phyloP scores from a whole-genome alignment of 2,113 vertebrate species.

The Alectura lathami region DNA sequence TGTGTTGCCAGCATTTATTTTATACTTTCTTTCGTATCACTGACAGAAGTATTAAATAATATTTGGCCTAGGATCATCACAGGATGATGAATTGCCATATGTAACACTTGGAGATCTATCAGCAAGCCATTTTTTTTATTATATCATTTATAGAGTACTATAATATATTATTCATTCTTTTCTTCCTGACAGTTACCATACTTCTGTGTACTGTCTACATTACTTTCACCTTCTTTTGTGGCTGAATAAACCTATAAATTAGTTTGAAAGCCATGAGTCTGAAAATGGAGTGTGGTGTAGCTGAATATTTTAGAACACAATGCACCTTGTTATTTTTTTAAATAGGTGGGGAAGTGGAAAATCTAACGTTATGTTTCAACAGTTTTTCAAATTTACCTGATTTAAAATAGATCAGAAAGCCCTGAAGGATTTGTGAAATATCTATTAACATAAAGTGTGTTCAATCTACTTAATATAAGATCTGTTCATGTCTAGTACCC shows the following conservation, averaged over 20 bases:
- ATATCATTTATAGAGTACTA: neutral
- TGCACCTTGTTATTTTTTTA: neutral
- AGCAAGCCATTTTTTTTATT: neutral
- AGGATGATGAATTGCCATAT: neutral
- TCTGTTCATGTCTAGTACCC: neutral
- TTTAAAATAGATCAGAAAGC: neutral
- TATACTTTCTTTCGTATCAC: neutral
- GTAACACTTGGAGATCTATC: neutral
- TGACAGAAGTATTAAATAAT: neutral
- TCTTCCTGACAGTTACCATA: slow-evolving; percentile 5
- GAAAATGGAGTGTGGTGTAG: neutral
- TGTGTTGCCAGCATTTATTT: neutral
- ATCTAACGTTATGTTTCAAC: neutral
- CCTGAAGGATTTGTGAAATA: neutral
- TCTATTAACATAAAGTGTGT: neutral
- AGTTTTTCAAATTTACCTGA: neutral
- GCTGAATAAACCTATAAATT: slow-evolving; percentile 10
- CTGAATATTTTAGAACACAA: neutral
- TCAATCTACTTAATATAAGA: neutral
- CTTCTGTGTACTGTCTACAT: neutral
- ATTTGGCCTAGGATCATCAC: neutral
- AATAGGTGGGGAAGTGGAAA: neutral
- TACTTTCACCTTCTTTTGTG: slow-evolving; percentile 3
- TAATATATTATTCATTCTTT: neutral
- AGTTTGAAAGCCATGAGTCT: slow-evolving; percentile 1